phyloP scores from a whole-genome alignment of 2,797 vertebrate species.

The Silurus aristotelis region DNA sequence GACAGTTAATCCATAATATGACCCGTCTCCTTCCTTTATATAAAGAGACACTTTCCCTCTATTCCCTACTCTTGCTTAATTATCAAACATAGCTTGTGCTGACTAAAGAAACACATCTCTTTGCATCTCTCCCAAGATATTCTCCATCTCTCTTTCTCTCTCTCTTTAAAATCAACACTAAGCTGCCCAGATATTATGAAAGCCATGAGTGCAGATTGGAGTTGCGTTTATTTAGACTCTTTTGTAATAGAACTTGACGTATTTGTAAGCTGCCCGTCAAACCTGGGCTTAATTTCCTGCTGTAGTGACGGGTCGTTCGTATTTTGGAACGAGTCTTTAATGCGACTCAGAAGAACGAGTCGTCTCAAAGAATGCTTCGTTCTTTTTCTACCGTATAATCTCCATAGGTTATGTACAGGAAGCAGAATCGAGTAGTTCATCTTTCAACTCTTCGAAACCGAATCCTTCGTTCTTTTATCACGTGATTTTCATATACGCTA shows the following conservation, averaged over 20 bases:
- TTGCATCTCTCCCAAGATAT: constrained; percentile 39
- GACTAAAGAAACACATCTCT: constrained; percentile 66
- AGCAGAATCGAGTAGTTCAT: too few species aligned
- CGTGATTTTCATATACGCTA: too few species aligned
- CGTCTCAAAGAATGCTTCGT: too few species aligned
- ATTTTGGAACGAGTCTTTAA: too few species aligned
- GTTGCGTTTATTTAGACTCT: constrained; percentile 62
- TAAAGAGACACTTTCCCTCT: constrained; percentile 39
- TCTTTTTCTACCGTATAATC: too few species aligned
- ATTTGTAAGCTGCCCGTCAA: constrained; percentile 64
- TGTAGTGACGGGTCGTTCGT: not conserved
- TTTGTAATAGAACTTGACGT: constrained; percentile 65
- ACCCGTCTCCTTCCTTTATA: constrained; percentile 36
- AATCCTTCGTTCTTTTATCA: too few species aligned
- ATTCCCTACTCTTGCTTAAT: constrained; percentile 62
- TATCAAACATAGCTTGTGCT: constrained; percentile 63
- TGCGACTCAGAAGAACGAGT: too few species aligned
- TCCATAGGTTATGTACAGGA: too few species aligned
- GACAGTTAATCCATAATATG: constrained; percentile 86
- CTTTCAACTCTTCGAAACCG: too few species aligned
- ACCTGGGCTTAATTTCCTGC: constrained; percentile 55
- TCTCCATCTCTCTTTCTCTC: constrained; percentile 40
- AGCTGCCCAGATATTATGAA: constrained; percentile 48
- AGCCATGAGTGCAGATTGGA: constrained; percentile 61
- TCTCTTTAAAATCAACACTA: constrained; percentile 51